Percentiles rank a stretch among this genome's conserved stretches.
Evolutionary conservation across 2,888 invertebrate species (phyloP).

Genomic region (Cylloceria caligata): DNA sequence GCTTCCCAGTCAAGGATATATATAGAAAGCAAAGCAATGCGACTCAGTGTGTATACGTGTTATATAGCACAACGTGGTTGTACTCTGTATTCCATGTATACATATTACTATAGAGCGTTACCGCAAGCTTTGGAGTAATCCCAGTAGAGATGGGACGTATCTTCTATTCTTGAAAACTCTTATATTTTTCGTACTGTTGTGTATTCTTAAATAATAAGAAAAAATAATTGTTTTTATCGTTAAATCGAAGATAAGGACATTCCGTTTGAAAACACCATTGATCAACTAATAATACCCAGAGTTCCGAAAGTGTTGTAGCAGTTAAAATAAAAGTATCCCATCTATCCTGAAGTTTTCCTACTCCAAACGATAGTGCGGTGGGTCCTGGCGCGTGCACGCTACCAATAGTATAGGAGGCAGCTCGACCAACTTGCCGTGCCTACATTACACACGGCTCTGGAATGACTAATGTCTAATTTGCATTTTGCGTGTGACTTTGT

Average conservation of each 20-base stretch:
- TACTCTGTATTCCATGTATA: not conserved
- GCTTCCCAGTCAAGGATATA: not conserved
- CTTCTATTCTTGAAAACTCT: not conserved
- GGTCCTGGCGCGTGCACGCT: slow-evolving; percentile 52
- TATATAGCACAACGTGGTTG: not conserved
- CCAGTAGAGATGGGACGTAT: not conserved
- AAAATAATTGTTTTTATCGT: too few relatives aligned
- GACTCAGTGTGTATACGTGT: not conserved
- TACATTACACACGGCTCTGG: slow-evolving; percentile 60
- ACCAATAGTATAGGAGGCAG: slow-evolving; percentile 35
- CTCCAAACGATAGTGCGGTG: not conserved
- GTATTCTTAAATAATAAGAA: too few relatives aligned
- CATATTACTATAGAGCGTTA: not conserved
- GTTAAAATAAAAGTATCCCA: not conserved
- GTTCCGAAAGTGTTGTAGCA: not conserved
- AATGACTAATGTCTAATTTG: slow-evolving; percentile 75
- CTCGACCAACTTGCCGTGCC: slow-evolving; percentile 48
- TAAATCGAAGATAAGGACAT: too few relatives aligned
- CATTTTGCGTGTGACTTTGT: slow-evolving; percentile 81
- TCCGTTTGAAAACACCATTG: too few relatives aligned
- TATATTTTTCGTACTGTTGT: not conserved
- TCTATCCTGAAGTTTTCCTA: not conserved
- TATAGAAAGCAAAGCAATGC: not conserved
- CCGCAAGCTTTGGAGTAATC: not conserved
- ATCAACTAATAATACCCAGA: not conserved